Evolutionary conservation across 2,113 vertebrate genomes (phyloP).

Genomic region (Calyptomena viridis): DNA sequence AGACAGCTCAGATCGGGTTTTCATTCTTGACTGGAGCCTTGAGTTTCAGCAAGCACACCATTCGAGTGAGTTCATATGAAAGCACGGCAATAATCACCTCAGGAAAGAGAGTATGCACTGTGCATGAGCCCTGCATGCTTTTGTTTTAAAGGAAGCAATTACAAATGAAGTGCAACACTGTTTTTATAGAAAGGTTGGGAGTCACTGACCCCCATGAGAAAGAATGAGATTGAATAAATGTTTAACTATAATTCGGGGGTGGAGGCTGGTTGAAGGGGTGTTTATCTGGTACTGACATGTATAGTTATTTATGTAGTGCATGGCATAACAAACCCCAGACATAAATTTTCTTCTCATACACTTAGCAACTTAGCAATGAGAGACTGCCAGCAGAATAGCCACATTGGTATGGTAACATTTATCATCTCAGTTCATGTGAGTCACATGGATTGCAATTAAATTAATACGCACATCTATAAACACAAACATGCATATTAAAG

Average conservation of each 20-base stretch:
- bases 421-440: neutral
- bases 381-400: slow-evolving; percentile 12
- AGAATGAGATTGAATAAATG: neutral
- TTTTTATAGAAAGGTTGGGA: neutral
- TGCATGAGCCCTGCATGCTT: neutral
- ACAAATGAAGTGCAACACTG: neutral
- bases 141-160: neutral
- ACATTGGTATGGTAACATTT: neutral
- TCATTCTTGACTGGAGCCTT: slow-evolving; percentile 1
- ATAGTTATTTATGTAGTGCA: neutral
- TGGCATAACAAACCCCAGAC: neutral
- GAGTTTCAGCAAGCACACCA: neutral
- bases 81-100: neutral
- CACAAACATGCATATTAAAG: neutral
- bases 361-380: slow-evolving; percentile 30
- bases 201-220: neutral
- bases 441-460: neutral
- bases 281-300: neutral
- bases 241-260: neutral
- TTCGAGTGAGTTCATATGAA: neutral
- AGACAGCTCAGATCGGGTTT: neutral
- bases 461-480: neutral
- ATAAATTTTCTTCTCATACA: slow-evolving; percentile 43
- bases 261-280: neutral
- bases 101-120: neutral